phyloP scores from a whole-genome alignment of 2,113 vertebrate species.

The Helogale parvula region DNA sequence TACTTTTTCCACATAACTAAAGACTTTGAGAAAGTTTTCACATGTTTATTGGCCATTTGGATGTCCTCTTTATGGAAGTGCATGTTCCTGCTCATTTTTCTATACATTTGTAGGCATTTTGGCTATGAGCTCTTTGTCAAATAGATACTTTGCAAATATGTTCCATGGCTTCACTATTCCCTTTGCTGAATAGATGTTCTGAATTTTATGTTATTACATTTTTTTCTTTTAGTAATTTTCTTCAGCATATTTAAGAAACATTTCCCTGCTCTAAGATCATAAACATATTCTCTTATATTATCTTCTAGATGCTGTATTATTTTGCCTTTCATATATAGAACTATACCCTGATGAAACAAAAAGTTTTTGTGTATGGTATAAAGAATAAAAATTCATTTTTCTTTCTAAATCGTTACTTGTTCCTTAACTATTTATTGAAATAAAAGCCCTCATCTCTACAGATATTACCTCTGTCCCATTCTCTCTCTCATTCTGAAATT shows the following conservation, averaged over 20 bases:
- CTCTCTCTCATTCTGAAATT: background rate
- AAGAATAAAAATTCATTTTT: constrained; percentile 7
- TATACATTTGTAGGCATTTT: background rate
- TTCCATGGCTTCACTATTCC: background rate
- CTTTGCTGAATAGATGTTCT: background rate
- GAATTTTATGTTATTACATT: background rate
- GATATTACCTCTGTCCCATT: background rate
- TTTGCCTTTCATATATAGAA: background rate
- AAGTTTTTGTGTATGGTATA: background rate
- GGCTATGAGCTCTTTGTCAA: background rate
- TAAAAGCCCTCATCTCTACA: background rate
- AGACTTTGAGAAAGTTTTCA: background rate
- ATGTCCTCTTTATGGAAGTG: background rate
- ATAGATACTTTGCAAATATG: background rate
- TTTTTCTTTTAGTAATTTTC: background rate
- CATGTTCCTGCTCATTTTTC: background rate
- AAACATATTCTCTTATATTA: background rate
- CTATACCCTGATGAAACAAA: background rate
- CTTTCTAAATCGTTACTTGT: background rate
- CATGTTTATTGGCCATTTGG: background rate
- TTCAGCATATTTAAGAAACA: background rate
- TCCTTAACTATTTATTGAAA: background rate
- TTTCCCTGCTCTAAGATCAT: background rate
- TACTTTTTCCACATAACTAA: background rate
- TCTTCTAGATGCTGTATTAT: background rate